Conservation (phyloP, 1,140 invertebrate species). For the Drosophila kikkawai region DNA sequence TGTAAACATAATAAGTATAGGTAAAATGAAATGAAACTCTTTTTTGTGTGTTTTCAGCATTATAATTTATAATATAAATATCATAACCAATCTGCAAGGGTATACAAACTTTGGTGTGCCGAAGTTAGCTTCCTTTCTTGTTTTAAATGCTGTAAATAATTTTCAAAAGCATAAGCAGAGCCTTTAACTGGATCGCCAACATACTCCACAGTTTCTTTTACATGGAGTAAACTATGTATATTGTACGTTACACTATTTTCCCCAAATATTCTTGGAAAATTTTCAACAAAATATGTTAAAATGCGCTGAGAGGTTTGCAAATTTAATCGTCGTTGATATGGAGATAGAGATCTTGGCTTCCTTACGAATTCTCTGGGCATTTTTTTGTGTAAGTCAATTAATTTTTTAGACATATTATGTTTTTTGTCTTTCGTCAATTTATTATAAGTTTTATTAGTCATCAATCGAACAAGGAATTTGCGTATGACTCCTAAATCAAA, state of each 20-base stretch:
- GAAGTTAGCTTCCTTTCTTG: too few species aligned
- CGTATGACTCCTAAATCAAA: constrained; percentile 8
- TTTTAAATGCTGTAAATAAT: not conserved
- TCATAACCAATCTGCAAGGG: too few species aligned
- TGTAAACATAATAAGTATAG: too few species aligned
- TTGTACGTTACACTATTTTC: not conserved
- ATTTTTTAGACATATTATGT: constrained; percentile 15
- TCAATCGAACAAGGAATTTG: constrained; percentile 27
- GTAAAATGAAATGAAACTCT: too few species aligned
- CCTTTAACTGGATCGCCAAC: not conserved
- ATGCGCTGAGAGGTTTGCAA: constrained; percentile 5
- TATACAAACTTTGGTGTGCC: too few species aligned
- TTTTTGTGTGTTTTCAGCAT: too few species aligned
- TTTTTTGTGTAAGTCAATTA: constrained; percentile 10
- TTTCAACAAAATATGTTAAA: constrained; percentile 1
- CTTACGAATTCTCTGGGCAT: constrained; percentile 27
- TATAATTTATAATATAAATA: too few species aligned
- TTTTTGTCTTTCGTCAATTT: not conserved
- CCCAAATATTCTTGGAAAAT: constrained; percentile 2
- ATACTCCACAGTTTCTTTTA: not conserved
- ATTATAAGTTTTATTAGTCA: not conserved
- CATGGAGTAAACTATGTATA: too few species aligned
- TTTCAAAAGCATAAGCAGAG: not conserved
- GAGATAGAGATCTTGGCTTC: constrained; percentile 20
- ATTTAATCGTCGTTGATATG: constrained; percentile 11